Percentiles rank a stretch among this genome's conserved stretches.
Conservation (phyloP, 2,797 vertebrate genomes). For the Cichlasoma orientale region DNA sequence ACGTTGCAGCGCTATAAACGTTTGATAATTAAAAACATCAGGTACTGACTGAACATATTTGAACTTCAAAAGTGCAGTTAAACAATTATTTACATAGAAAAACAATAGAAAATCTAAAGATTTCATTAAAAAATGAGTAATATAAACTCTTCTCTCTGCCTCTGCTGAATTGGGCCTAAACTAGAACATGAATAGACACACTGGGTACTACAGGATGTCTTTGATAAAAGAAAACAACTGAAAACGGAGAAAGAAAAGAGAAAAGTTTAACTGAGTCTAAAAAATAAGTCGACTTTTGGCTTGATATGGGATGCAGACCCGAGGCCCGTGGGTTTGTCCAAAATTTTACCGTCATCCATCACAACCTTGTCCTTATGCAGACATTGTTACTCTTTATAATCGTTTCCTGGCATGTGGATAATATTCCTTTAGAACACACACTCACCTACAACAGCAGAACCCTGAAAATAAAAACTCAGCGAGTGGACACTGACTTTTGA, state of each 20-base stretch:
- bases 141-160: not conserved
- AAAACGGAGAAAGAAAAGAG: not conserved
- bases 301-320: not conserved
- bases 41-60: not conserved
- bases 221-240: not conserved
- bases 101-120: not conserved
- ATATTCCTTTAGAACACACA: not conserved
- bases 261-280: too few species aligned
- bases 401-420: not conserved
- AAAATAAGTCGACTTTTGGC: not conserved
- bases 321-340: not conserved
- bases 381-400: not conserved
- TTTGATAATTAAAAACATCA: not conserved
- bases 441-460: not conserved
- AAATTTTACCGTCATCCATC: not conserved
- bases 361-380: not conserved
- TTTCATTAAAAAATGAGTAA: too few species aligned
- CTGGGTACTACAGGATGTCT: not conserved
- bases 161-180: not conserved
- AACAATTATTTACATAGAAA: not conserved
- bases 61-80: not conserved
- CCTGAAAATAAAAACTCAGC: not conserved
- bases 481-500: not conserved
- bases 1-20: rapidly evolving
- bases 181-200: not conserved